Conservation (phyloP, 2,888 invertebrate species). For the Pocota personata region DNA sequence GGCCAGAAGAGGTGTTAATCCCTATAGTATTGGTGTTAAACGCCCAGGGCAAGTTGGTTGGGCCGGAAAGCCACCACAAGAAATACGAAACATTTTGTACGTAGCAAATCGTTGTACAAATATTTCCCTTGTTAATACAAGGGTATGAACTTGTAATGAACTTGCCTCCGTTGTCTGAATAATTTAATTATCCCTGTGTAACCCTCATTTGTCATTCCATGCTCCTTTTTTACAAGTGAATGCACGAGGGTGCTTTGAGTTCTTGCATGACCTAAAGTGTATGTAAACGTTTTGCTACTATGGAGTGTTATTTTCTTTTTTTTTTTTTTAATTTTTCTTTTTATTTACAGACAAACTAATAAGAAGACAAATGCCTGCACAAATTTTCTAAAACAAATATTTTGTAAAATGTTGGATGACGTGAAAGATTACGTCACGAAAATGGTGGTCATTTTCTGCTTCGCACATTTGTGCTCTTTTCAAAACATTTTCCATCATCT, state of each 20-base stretch:
- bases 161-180: constrained; percentile 56
- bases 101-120: constrained; percentile 44
- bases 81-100: constrained; percentile 33
- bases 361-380: too few species aligned
- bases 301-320: background rate
- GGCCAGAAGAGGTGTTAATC: constrained; percentile 47
- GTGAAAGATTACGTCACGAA: too few species aligned
- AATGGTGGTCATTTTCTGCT: too few species aligned
- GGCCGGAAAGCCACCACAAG: constrained; percentile 22
- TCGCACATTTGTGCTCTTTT: too few species aligned
- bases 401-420: too few species aligned
- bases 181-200: constrained; percentile 49
- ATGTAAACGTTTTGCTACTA: background rate
- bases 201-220: constrained; percentile 38
- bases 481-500: too few species aligned
- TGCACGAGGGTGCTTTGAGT: constrained; percentile 18
- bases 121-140: constrained; percentile 50
- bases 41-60: constrained; percentile 20
- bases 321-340: background rate
- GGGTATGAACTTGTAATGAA: constrained; percentile 60
- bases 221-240: constrained; percentile 26
- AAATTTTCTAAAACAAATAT: too few species aligned
- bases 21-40: constrained; percentile 43
- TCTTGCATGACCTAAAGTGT: background rate
- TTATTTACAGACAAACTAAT: background rate